phyloP scores from a whole-genome alignment of 2,113 vertebrate species.

The Burhinus oedicnemus region DNA sequence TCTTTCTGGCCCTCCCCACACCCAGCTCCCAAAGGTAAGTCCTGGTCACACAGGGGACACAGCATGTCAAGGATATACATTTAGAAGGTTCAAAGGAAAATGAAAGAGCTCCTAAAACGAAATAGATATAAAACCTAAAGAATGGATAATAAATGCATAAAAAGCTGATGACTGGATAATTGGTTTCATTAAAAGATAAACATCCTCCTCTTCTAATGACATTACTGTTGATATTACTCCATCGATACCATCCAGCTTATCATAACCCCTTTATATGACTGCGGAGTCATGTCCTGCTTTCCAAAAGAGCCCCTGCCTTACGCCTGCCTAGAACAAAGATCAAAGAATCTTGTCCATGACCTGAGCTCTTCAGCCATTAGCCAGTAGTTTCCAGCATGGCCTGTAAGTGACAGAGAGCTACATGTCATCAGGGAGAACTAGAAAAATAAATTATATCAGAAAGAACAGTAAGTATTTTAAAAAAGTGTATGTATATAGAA shows the following conservation, averaged over 20 bases:
- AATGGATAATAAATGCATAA: not conserved
- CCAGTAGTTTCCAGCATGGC: not conserved
- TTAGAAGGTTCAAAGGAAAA: not conserved
- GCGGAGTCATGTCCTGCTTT: not conserved
- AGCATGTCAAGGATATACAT: not conserved
- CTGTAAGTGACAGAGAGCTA: not conserved
- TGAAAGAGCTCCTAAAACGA: not conserved
- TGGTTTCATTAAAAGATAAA: constrained; percentile 39
- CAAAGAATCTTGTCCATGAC: not conserved
- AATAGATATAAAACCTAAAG: not conserved
- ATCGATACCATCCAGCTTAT: not conserved
- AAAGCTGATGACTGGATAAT: not conserved
- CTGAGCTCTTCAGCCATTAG: not conserved
- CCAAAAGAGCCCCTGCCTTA: not conserved
- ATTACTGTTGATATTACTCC: not conserved
- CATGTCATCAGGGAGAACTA: not conserved
- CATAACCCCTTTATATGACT: not conserved
- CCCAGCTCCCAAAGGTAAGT: not conserved
- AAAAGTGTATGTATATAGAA: not conserved
- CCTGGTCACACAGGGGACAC: not conserved
- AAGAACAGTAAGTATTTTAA: not conserved
- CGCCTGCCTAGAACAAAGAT: not conserved
- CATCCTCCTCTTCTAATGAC: not conserved
- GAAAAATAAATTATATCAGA: not conserved
- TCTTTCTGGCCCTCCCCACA: not conserved